Base-by-base conservation (phyloP, 1,140 invertebrate species). In the Littorina saxatilis region DNA sequence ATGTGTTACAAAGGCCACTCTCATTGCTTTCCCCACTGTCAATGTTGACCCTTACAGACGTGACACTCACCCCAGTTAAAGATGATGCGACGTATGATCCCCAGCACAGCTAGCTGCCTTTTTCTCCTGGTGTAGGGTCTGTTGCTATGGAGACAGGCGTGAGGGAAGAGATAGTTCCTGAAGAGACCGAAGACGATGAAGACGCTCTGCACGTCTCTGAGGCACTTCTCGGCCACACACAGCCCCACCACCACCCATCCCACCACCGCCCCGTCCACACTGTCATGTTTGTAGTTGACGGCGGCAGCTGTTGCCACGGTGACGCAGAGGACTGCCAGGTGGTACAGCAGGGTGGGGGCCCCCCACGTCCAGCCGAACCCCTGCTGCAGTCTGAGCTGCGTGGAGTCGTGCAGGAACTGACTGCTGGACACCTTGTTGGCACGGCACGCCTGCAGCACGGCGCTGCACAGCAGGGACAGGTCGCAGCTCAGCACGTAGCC, bases 401-500 rank as follows among this genome's bases (percentile, higher is more conserved):
- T 81, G n/a, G 52, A 63, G 17, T 61, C 43, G 52, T 70, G 50
- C n/a, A 81, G 63, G 43, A 84, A 82, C 55, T 75, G 72, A 50
- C 78, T 83, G 43, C 82, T 83, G 29, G 85, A 85, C 2, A 90
- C 87, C 61, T 84, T 85, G 29, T 77, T 79, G 29, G 77, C 82
- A 40, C 80, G 82, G 55, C 66, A 84, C 9, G 73, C 70, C 39
- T 80, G 79, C 58, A 84, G 73, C 2, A 89, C 50, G 77, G 89
- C 86, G 72, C 78, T 82, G 50, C 85, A 84, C 70, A 91, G 87
- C 5, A 87, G 85, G 20, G 91, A 87, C 13, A 91, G 80, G 78
- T 92, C 90, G 50, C 86, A 89, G 82, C 91, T 91, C 27, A 92
- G 87, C 35, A 91, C 58, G 76, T 91, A 92, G 40, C 91, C 91